Evolutionary conservation across 64 coral and sea anemone species (phyloP).

Genomic region (Anthopleura sola): DNA sequence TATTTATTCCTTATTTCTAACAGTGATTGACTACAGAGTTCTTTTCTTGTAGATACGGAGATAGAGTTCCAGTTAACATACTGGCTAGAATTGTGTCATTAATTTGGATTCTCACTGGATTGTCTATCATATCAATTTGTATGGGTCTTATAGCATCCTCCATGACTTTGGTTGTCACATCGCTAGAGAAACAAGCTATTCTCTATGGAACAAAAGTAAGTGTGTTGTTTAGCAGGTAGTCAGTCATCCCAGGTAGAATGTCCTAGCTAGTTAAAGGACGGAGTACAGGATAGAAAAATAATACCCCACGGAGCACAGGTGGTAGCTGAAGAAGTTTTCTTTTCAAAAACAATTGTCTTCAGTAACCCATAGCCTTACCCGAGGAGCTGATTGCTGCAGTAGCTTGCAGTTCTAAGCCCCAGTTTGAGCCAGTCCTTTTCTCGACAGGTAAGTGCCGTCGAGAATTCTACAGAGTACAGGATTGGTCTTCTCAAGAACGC

Average conservation of each 20-base stretch:
- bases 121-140: constrained; percentile 1
- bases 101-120: constrained; percentile 1
- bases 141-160: constrained; percentile 3
- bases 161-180: background rate
- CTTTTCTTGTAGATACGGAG: background rate
- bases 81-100: background rate
- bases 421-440: no score
- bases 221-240: background rate
- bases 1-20: background rate
- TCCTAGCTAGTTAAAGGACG: no score
- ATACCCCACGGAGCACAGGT: no score
- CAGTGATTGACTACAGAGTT: background rate
- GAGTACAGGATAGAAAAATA: no score
- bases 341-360: no score
- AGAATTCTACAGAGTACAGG: constrained; percentile 50
- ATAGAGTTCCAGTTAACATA: background rate
- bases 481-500: constrained; percentile 67
- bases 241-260: no score
- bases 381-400: no score
- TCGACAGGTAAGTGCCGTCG: constrained; percentile 47
- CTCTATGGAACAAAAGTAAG: constrained; percentile 34
- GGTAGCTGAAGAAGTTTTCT: no score
- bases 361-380: no score
- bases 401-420: no score
- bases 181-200: background rate